A percentile compares a stretch with the other conserved stretches of the same genome.
Conservation (phyloP, 2,113 vertebrate genomes). For the Lota lota region DNA sequence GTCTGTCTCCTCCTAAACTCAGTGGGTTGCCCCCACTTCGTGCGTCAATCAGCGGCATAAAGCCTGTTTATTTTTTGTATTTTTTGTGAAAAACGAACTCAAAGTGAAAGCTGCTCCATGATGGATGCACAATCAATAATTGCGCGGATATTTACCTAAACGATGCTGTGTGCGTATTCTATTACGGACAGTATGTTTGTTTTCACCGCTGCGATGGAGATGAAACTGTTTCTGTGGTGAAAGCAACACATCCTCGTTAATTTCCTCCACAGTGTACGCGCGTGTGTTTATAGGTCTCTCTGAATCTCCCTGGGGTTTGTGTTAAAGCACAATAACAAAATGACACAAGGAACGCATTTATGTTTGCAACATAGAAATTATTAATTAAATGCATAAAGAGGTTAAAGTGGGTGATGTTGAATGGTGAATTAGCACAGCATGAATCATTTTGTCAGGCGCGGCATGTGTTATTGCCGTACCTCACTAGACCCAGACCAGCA, state of each 20-base stretch:
- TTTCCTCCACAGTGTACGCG: not conserved
- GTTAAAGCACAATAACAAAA: not conserved
- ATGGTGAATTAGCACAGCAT: constrained; percentile 61
- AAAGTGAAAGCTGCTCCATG: too few species aligned
- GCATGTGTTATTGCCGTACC: constrained; percentile 50
- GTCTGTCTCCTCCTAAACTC: not conserved
- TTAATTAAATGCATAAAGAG: constrained; percentile 35
- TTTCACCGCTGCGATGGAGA: not conserved
- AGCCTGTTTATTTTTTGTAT: not conserved
- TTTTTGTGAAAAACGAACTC: too few species aligned
- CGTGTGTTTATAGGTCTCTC: not conserved
- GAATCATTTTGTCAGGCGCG: constrained; percentile 60
- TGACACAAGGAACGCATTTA: constrained; percentile 17
- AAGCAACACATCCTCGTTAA: not conserved
- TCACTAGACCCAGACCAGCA: constrained; percentile 41
- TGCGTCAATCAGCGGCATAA: constrained; percentile 12
- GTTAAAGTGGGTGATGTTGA: constrained; percentile 43
- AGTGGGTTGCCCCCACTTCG: not conserved
- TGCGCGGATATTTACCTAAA: not conserved
- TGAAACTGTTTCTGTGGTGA: not conserved
- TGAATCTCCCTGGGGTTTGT: not conserved
- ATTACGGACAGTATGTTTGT: not conserved
- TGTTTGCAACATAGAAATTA: constrained; percentile 20
- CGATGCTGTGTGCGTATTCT: not conserved
- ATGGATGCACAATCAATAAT: constrained; percentile 5